A percentile compares a stretch with the other conserved stretches of the same genome.
Conservation (phyloP, 1,140 invertebrate genomes). For the Scaptomyza graminum region DNA sequence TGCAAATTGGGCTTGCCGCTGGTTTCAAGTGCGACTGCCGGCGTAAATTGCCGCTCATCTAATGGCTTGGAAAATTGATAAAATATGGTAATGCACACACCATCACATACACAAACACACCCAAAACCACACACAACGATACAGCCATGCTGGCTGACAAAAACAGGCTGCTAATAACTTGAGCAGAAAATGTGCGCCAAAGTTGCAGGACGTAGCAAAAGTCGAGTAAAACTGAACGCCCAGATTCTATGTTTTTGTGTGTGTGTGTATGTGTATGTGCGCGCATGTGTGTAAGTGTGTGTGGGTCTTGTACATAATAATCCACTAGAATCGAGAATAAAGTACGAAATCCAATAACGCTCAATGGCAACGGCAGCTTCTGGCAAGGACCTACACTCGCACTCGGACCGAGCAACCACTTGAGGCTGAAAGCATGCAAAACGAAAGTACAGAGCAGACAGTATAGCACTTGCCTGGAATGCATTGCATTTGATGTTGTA, state of each 20-base stretch:
- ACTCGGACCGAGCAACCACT: constrained; percentile 54
- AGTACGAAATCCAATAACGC: constrained; percentile 80
- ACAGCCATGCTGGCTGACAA: constrained; percentile 67
- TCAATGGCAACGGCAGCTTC: constrained; percentile 71
- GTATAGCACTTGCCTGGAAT: constrained; percentile 78
- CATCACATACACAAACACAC: constrained; percentile 26
- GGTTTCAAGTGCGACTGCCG: constrained; percentile 80
- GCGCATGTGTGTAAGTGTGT: constrained; percentile 22
- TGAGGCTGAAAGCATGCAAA: constrained; percentile 77
- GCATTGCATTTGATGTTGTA: constrained; percentile 87
- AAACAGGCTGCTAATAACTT: constrained; percentile 82
- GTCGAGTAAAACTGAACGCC: constrained; percentile 78
- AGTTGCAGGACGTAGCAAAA: constrained; percentile 81
- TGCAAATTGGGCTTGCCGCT: constrained; percentile 79
- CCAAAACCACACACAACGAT: constrained; percentile 37
- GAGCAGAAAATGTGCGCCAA: constrained; percentile 80
- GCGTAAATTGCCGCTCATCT: constrained; percentile 80
- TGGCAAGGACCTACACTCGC: constrained; percentile 46
- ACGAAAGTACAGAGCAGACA: constrained; percentile 63
- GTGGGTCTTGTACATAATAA: constrained; percentile 75
- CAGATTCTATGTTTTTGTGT: constrained; percentile 34
- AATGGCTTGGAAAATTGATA: constrained; percentile 83
- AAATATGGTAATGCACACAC: constrained; percentile 82
- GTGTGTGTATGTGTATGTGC: constrained; percentile 2
- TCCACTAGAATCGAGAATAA: constrained; percentile 78